A percentile compares a stretch with the other conserved stretches of the same genome.
These are phyloP conservation scores for Pithys albifrons DNA, from an alignment of 2,113 vertebrate species.

Conservation along the genomic window DNA sequence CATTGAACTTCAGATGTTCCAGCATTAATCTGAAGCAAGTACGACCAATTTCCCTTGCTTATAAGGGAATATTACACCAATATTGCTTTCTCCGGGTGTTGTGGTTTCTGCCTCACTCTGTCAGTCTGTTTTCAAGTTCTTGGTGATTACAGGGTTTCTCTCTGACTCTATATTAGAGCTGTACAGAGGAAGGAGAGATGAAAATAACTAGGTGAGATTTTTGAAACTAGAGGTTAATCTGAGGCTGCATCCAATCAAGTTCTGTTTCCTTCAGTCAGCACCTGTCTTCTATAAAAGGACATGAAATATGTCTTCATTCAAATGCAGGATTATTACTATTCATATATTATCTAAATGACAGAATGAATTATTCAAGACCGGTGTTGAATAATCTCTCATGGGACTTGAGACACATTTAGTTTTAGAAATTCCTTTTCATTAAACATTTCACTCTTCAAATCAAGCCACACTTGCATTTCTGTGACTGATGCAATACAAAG, in stretches of 20 bases:
- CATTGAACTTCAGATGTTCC: neutral
- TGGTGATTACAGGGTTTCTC: neutral
- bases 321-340: conserved; percentile 33
- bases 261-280: conserved; percentile 28
- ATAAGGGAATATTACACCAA: neutral
- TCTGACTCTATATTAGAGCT: neutral
- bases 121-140: neutral
- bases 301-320: conserved; percentile 27
- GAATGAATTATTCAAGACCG: conserved; percentile 40
- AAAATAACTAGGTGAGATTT: neutral
- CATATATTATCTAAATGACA: conserved; percentile 35
- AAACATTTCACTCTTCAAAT: conserved; percentile 6
- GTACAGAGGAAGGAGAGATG: neutral
- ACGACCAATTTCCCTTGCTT: neutral
- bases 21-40: neutral
- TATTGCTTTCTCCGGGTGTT: neutral
- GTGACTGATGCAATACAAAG: neutral
- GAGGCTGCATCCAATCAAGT: neutral
- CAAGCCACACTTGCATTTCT: neutral
- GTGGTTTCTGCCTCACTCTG: neutral
- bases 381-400: neutral
- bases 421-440: conserved; percentile 36
- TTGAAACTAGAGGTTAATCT: neutral
- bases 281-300: conserved; percentile 9
- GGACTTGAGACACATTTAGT: neutral